phyloP scores from a whole-genome alignment of 2,888 invertebrate genomes.

The Tinea semifulvella region DNA sequence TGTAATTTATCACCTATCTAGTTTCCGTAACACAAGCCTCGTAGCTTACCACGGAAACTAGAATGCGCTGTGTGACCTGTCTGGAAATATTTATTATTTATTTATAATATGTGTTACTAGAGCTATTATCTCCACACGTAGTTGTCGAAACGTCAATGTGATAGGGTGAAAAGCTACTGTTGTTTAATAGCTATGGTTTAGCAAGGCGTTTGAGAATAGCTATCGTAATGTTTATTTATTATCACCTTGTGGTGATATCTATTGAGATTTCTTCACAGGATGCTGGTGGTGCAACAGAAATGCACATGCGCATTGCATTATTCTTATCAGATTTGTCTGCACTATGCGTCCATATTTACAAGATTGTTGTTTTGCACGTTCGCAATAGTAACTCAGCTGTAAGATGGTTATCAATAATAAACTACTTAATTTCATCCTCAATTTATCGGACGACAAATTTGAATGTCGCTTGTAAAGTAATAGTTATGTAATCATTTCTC shows the following conservation, averaged over 20 bases:
- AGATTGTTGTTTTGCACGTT: neutral
- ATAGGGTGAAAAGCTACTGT: no score
- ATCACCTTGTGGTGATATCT: neutral
- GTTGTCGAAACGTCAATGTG: no score
- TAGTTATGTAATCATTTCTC: neutral
- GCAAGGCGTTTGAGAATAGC: no score
- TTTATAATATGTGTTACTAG: no score
- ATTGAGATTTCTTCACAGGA: constrained; percentile 24
- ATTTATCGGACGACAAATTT: constrained; percentile 6
- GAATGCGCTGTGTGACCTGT: no score
- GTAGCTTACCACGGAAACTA: no score
- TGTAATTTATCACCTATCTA: no score
- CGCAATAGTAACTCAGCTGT: neutral
- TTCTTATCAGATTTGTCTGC: constrained; percentile 19
- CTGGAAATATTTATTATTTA: no score
- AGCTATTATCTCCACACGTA: no score
- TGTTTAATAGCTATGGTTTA: no score
- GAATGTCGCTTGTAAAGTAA: constrained; percentile 3
- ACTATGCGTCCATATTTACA: constrained; percentile 15
- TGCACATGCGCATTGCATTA: constrained; percentile 20
- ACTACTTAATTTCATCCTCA: constrained; percentile 6
- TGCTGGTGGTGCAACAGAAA: constrained; percentile 20
- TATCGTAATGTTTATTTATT: no score
- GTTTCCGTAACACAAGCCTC: no score
- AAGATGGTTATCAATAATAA: constrained; percentile 10